A percentile compares a stretch with the other conserved stretches of the same genome.
Evolutionary conservation across 2,888 invertebrate genomes (phyloP).

Genomic region (Conops quadrifasciatus): DNA sequence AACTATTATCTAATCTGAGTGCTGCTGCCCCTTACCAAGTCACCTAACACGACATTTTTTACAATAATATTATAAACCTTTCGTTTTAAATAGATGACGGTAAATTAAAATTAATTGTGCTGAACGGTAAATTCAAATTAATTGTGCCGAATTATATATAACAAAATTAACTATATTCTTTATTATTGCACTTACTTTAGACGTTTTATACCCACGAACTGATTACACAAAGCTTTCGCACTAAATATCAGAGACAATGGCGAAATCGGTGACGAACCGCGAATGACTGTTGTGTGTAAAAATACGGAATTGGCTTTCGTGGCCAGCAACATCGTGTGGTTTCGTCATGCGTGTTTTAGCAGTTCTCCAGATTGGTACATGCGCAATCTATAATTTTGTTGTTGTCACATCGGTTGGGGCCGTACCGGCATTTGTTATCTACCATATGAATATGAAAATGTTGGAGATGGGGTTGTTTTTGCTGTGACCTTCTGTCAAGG

Average conservation of each 20-base stretch:
- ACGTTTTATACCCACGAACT: slow-evolving; percentile 43
- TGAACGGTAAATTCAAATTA: slow-evolving; percentile 10
- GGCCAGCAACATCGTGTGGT: slow-evolving; percentile 17
- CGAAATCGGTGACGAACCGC: slow-evolving; percentile 37
- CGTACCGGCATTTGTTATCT: slow-evolving; percentile 24
- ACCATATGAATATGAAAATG: slow-evolving; percentile 7
- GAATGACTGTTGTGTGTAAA: slow-evolving; percentile 37
- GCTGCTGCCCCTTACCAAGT: too few relatives aligned
- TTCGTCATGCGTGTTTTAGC: slow-evolving; percentile 7
- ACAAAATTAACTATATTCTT: neutral
- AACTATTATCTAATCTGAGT: neutral
- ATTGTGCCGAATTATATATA: neutral
- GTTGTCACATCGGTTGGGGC: neutral
- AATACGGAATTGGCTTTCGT: slow-evolving; percentile 32
- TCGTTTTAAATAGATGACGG: neutral
- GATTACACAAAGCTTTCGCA: slow-evolving; percentile 40
- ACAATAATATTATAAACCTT: neutral
- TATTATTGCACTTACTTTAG: slow-evolving; percentile 44
- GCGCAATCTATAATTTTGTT: slow-evolving; percentile 22
- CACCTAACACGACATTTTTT: neutral
- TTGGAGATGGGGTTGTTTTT: slow-evolving; percentile 16
- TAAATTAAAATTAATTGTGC: neutral
- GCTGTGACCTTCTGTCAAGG: slow-evolving; percentile 48
- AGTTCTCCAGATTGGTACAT: slow-evolving; percentile 24
- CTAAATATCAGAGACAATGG: slow-evolving; percentile 24